These are phyloP conservation scores for Heterotis niloticus DNA, from an alignment of 2,113 vertebrate genomes.

Conservation along the genomic window DNA sequence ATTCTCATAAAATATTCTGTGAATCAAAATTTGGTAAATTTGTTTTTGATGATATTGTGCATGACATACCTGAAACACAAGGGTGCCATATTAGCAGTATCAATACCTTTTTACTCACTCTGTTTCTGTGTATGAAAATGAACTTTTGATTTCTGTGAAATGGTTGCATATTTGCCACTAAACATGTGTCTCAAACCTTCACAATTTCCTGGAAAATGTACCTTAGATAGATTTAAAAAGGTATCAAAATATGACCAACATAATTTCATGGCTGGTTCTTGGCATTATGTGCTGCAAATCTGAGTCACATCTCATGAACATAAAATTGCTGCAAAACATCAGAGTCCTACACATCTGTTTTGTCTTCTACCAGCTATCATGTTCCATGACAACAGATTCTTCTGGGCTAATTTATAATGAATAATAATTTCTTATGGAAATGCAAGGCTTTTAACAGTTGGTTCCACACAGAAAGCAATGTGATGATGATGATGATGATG, in stretches of 20 bases:
- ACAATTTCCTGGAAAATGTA: conserved; percentile 7
- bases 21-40: too few relatives aligned
- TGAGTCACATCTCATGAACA: neutral
- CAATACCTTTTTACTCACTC: neutral
- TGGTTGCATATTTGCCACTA: neutral
- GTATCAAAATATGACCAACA: neutral
- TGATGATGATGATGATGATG: neutral
- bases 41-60: too few relatives aligned
- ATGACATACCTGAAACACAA: too few relatives aligned
- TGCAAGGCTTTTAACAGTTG: conserved; percentile 26
- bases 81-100: neutral
- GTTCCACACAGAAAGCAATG: conserved; percentile 19
- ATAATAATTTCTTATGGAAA: conserved; percentile 4
- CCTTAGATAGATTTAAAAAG: neutral
- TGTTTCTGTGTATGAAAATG: neutral
- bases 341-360: conserved; percentile 14
- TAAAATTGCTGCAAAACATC: neutral
- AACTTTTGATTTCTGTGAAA: neutral
- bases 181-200: neutral
- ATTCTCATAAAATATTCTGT: too few relatives aligned
- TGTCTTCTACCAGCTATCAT: conserved; percentile 4
- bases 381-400: conserved; percentile 8
- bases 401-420: neutral
- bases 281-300: neutral
- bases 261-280: neutral